phyloP scores from a whole-genome alignment of 2,797 vertebrate genomes.

The Lerista edwardsae region DNA sequence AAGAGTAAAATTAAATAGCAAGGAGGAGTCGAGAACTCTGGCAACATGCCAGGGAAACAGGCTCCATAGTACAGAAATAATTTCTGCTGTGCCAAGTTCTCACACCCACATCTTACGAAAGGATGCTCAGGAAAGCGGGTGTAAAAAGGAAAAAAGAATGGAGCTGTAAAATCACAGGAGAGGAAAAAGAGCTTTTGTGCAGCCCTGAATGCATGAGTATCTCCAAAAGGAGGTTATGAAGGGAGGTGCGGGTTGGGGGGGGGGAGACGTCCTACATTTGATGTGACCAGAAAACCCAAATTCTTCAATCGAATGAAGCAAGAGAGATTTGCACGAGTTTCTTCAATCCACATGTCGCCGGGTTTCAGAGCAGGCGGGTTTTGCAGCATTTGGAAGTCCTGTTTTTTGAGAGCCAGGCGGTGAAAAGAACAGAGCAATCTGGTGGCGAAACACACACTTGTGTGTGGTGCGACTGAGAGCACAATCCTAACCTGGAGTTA shows the following conservation, averaged over 20 bases:
- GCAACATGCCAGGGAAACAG: not conserved
- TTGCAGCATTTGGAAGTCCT: not conserved
- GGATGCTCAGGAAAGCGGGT: not conserved
- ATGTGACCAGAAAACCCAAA: slow-evolving; percentile 26
- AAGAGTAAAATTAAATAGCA: not conserved
- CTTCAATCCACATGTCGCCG: not conserved
- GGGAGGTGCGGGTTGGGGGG: not conserved
- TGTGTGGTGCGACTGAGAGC: not conserved
- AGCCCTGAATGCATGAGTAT: not conserved
- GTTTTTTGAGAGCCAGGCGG: not conserved
- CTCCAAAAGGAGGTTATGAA: slow-evolving; percentile 1
- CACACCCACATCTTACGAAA: not conserved
- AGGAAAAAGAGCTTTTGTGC: not conserved
- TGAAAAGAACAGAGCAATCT: not conserved
- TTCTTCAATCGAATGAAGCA: slow-evolving; percentile 2
- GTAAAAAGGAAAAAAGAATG: not conserved
- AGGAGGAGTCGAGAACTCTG: not conserved
- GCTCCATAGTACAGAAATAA: slow-evolving; percentile 8
- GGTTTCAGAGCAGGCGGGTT: not conserved
- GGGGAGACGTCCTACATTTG: not conserved
- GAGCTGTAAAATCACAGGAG: not conserved
- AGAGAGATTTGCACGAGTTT: not conserved
- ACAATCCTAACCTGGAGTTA: no score
- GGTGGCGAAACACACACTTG: not conserved
- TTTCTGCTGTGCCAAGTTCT: not conserved